Percentiles rank a stretch among this genome's conserved stretches.
These are phyloP conservation scores for Barbus barbus DNA, from an alignment of 2,113 vertebrate genomes.

Conservation along the genomic window DNA sequence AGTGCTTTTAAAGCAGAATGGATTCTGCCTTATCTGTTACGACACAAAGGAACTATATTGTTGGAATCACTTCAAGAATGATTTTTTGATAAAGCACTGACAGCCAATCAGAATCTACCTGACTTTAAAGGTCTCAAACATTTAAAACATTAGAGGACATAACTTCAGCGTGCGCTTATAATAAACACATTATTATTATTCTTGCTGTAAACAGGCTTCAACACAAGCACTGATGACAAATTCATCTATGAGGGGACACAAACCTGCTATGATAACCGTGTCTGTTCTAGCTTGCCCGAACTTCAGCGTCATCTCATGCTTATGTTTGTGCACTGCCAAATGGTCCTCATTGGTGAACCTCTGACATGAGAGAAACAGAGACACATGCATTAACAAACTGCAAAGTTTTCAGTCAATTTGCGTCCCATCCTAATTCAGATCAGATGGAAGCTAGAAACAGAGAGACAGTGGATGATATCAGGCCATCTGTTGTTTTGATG, in stretches of 20 bases:
- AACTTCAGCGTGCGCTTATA: too few species aligned
- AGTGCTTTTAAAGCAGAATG: too few species aligned
- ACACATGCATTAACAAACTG: neutral
- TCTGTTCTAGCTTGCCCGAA: constrained; percentile 94
- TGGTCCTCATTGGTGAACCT: constrained; percentile 99
- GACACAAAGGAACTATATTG: neutral
- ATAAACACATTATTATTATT: too few species aligned
- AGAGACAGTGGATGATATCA: constrained; percentile 8
- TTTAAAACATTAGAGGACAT: too few species aligned
- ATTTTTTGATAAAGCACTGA: neutral
- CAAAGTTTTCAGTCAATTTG: neutral
- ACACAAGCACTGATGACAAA: neutral
- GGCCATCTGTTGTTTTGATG: constrained; percentile 40
- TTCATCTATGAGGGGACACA: neutral
- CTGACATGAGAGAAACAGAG: constrained; percentile 70
- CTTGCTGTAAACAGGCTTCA: neutral
- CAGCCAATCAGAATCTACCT: neutral
- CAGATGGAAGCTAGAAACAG: neutral
- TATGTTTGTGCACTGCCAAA: constrained; percentile 98
- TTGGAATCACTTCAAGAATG: neutral
- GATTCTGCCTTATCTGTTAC: neutral
- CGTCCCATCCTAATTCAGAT: constrained; percentile 1
- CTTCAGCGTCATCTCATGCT: constrained; percentile 99
- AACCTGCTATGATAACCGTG: constrained; percentile 98
- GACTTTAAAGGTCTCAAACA: neutral